A percentile compares a stretch with the other conserved stretches of the same genome.
These are phyloP conservation scores for Thripadectes ignobilis DNA, from an alignment of 2,797 vertebrate species.

Conservation along the genomic window DNA sequence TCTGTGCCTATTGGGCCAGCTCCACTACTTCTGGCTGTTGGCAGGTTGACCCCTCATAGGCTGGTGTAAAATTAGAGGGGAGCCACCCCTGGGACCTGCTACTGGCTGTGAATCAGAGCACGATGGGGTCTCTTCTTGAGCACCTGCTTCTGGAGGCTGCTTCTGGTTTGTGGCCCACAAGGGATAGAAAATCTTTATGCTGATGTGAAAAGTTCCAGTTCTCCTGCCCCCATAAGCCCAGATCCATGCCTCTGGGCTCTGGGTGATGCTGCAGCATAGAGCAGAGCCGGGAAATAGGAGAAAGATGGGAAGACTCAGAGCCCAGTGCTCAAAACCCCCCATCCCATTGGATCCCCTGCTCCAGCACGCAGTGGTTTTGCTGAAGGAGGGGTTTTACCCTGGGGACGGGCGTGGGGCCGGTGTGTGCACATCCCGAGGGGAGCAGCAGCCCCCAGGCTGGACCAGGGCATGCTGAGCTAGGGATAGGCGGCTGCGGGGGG, in stretches of 20 bases:
- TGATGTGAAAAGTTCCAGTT: rapidly evolving
- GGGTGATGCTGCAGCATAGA: neutral
- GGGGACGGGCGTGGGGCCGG: rapidly evolving
- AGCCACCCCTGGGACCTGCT: neutral
- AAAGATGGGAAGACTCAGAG: neutral
- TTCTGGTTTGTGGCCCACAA: neutral
- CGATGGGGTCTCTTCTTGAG: neutral
- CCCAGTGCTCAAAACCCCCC: rapidly evolving
- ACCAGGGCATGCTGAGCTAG: neutral
- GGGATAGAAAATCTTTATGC: neutral
- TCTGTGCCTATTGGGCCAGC: neutral
- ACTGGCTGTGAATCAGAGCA: neutral
- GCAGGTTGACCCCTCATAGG: no score
- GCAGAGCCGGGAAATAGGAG: neutral
- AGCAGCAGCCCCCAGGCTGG: neutral
- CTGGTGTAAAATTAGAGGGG: neutral
- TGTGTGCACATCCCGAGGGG: neutral
- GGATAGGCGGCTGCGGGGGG: rapidly evolving
- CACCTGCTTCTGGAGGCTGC: neutral
- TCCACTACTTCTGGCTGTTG: neutral
- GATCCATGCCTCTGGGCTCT: neutral
- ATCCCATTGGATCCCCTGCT: neutral
- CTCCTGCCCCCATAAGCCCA: rapidly evolving
- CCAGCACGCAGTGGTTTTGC: rapidly evolving
- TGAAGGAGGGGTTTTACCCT: neutral